A percentile compares a stretch with the other conserved stretches of the same genome.
phyloP scores from a whole-genome alignment of 1,140 invertebrate genomes.

The Cepaea nemoralis region DNA sequence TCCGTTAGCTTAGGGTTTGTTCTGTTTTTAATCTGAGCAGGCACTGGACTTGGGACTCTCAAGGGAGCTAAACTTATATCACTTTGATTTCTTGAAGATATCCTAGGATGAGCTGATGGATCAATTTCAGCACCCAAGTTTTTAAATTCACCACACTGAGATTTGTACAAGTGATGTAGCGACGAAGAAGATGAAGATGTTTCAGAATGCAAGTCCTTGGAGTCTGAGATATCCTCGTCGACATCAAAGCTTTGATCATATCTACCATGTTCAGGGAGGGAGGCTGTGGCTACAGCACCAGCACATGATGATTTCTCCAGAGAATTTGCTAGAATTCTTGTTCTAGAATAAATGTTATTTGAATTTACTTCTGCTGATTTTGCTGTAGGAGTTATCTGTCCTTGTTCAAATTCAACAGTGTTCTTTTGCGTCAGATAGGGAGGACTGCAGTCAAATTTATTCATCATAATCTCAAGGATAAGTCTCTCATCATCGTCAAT shows the following conservation, averaged over 20 bases:
- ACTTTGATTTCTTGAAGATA: constrained; percentile 3
- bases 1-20: not conserved
- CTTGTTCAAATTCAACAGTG: not conserved
- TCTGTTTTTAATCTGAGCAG: constrained; percentile 33
- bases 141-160: not conserved
- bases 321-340: not conserved
- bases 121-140: not conserved
- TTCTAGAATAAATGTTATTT: not conserved
- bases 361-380: not conserved
- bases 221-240: not conserved
- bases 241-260: constrained; percentile 18
- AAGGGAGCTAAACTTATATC: not conserved
- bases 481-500: no score
- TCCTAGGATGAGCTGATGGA: not conserved
- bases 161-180: not conserved
- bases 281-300: not conserved
- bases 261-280: not conserved
- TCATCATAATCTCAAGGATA: not conserved
- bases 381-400: not conserved
- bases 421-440: not conserved
- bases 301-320: not conserved
- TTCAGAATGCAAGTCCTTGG: not conserved
- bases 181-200: not conserved
- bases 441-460: not conserved
- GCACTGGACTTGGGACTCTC: constrained; percentile 14